Evolutionary conservation across 1,140 invertebrate species (phyloP).

Genomic region (Drosophila burlai): DNA sequence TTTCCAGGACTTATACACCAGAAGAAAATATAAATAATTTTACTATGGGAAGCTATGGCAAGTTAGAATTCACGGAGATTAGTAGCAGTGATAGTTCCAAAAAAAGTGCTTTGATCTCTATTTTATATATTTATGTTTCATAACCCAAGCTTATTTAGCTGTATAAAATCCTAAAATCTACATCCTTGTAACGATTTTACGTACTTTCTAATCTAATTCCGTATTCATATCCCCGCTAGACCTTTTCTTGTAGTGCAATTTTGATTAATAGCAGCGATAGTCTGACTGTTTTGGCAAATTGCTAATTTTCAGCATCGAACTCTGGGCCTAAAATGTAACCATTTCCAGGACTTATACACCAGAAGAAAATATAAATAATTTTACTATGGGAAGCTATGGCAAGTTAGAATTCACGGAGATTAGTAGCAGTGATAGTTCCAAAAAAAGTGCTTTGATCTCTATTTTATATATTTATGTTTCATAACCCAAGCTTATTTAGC

Average conservation of each 20-base stretch:
- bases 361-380: neutral
- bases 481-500: neutral
- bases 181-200: neutral
- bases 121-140: neutral
- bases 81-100: no score
- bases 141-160: neutral
- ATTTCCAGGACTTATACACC: constrained; percentile 13
- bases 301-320: constrained; percentile 47
- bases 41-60: no score
- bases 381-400: no score
- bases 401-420: no score
- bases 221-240: neutral
- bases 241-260: constrained; percentile 26
- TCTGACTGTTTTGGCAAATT: constrained; percentile 17
- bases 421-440: no score
- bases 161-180: neutral
- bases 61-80: no score
- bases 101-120: neutral
- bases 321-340: constrained; percentile 61
- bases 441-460: neutral
- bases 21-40: neutral
- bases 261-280: constrained; percentile 50
- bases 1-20: neutral
- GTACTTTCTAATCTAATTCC: neutral
- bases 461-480: neutral